These are phyloP conservation scores for Riparia riparia DNA, from an alignment of 2,113 vertebrate species.

Conservation along the genomic window DNA sequence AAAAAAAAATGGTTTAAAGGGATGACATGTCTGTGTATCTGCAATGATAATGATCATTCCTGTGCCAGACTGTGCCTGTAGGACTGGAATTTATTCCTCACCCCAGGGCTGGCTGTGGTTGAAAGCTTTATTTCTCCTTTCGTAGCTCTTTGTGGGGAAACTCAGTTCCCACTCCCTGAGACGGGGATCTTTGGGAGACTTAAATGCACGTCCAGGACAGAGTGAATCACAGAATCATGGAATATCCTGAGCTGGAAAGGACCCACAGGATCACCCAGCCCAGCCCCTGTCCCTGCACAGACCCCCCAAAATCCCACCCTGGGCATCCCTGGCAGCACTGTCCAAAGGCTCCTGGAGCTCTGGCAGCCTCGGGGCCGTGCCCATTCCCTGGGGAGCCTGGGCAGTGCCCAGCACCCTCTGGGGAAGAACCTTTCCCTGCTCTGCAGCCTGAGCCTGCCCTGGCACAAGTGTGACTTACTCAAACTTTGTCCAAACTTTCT, in stretches of 20 bases:
- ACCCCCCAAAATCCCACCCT: neutral
- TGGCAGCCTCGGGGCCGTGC: neutral
- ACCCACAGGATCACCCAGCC: rapidly evolving
- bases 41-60: neutral
- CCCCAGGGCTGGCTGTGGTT: neutral
- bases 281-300: neutral
- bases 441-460: rapidly evolving
- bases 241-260: neutral
- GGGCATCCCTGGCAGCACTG: neutral
- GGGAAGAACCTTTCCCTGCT: neutral
- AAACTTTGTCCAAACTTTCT: neutral
- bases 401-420: neutral
- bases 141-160: neutral
- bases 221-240: neutral
- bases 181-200: neutral
- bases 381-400: neutral
- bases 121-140: slow-evolving; percentile 2
- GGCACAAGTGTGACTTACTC: neutral
- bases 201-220: neutral
- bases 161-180: neutral
- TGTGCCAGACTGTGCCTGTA: neutral
- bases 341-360: neutral
- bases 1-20: neutral
- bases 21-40: neutral
- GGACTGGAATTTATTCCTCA: slow-evolving; percentile 29